These are phyloP conservation scores for Piliocolobus tephrosceles DNA, from an alignment of 2,113 vertebrate genomes.

Conservation along the genomic window DNA sequence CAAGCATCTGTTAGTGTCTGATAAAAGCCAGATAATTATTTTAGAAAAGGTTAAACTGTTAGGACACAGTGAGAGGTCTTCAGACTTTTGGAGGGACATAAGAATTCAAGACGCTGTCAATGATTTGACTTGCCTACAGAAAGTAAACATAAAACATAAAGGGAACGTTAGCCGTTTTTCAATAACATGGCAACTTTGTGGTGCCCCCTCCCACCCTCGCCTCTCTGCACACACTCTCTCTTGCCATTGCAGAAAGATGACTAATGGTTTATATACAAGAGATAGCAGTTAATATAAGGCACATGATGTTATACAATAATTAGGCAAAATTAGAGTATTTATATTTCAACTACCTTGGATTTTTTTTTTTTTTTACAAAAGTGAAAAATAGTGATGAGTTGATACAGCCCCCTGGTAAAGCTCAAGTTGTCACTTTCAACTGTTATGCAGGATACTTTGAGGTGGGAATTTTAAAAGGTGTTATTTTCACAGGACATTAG, in stretches of 20 bases:
- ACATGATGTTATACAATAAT: neutral
- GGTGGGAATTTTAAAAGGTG: neutral
- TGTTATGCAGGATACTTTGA: neutral
- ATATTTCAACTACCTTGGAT: neutral
- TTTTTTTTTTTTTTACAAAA: neutral
- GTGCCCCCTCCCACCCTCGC: neutral
- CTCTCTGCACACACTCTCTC: neutral
- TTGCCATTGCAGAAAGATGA: neutral
- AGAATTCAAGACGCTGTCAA: neutral
- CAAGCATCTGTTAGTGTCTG: neutral
- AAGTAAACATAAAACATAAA: neutral
- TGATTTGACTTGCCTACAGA: neutral
- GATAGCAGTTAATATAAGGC: conserved; percentile 5
- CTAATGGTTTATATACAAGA: conserved; percentile 52
- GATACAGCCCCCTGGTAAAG: neutral
- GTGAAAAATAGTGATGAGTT: neutral
- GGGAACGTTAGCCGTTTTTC: conserved; percentile 24
- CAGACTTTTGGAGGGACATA: neutral
- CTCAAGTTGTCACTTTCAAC: neutral
- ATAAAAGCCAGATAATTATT: neutral
- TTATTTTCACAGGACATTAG: neutral
- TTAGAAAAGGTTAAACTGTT: conserved; percentile 12
- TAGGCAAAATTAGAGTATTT: neutral
- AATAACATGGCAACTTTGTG: conserved; percentile 19
- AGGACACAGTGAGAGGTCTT: neutral